These are phyloP conservation scores for Meteorus colon DNA, from an alignment of 2,888 invertebrate species.

Conservation along the genomic window DNA sequence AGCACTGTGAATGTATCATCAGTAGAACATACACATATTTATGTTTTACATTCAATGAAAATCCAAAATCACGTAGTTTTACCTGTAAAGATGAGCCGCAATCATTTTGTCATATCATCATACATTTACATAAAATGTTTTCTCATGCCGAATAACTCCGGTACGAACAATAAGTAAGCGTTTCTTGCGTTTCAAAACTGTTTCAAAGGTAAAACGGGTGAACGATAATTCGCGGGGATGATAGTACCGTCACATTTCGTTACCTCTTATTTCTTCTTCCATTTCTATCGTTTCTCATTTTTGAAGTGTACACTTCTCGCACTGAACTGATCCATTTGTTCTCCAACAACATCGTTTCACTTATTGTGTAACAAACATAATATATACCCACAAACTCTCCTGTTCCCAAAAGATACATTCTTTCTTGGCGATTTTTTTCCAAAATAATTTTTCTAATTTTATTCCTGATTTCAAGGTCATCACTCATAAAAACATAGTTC, in stretches of 20 bases:
- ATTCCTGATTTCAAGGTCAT: slow-evolving; percentile 63
- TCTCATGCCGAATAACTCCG: slow-evolving; percentile 54
- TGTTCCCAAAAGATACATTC: not conserved
- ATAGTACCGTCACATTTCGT: slow-evolving; percentile 40
- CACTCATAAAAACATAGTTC: not conserved
- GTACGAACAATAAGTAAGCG: slow-evolving; percentile 52
- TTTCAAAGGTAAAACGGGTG: slow-evolving; percentile 45
- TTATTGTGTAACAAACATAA: not conserved
- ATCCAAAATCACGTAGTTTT: not conserved
- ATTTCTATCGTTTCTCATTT: slow-evolving; percentile 23
- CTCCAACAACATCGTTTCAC: slow-evolving; percentile 24
- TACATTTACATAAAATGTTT: slow-evolving; percentile 54
- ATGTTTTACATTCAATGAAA: not conserved
- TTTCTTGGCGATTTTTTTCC: not conserved
- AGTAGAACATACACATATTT: not conserved
- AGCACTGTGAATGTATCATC: no score
- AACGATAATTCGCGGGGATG: slow-evolving; percentile 23
- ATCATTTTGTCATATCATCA: not conserved
- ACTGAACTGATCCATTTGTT: slow-evolving; percentile 22
- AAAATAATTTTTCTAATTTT: not conserved
- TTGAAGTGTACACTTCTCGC: slow-evolving; percentile 18
- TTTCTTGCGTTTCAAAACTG: slow-evolving; percentile 47
- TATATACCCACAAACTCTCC: not conserved
- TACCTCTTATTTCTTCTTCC: not conserved
- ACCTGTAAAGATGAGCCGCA: not conserved